Base-by-base conservation (phyloP, 2,888 invertebrate genomes). In the Drosophila acutilabella region DNA sequence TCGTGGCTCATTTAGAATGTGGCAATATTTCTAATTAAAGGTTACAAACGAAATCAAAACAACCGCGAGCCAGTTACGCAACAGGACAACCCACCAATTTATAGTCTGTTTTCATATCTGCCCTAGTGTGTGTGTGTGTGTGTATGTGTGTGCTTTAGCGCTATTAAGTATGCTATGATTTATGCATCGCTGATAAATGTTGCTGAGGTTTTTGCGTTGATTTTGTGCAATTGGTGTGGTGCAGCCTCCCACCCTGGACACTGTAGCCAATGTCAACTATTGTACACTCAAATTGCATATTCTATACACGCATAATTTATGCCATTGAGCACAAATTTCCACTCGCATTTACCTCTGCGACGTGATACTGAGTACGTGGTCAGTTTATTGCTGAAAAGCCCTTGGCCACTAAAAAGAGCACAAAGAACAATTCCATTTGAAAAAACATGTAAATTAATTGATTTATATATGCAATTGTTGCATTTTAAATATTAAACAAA, bases 1-100 rank as follows among this genome's bases (percentile, higher is more conserved):
- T 30, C 20, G 36, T 47, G 62, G 47, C 80, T 86, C 89, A 88
- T 83, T 83, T 83, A 71, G 69, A 72, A 74, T 83, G 89, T 78
- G 85, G 88, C 88, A 84, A 87, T 81, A 84, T 84, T 89, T 84
- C 88, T 89, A 84, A 84, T 89, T 84, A 89, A 84, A 87, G 82
- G 89, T 89, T 86, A 69, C 81, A 86, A 83, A 88, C 83, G 83
- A 80, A 88, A 88, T 88, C 89, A 88, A 88, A 83, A 86, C 83
- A 86, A 86, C 83, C 89, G 81, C 83, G 65, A 68, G 72, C 58
- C 80, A 20, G 68, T 68, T 64, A 62, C 71, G 59, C 80, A 75
- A 64, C 80, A 57, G 81, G 81, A 79, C 69, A 57, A 13, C 45
- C 50, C 42, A 52, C 53, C 74, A 74, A 74, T 66, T 64, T 78